Conservation (phyloP, 2,113 vertebrate species). For the Maccullochella peelii region DNA sequence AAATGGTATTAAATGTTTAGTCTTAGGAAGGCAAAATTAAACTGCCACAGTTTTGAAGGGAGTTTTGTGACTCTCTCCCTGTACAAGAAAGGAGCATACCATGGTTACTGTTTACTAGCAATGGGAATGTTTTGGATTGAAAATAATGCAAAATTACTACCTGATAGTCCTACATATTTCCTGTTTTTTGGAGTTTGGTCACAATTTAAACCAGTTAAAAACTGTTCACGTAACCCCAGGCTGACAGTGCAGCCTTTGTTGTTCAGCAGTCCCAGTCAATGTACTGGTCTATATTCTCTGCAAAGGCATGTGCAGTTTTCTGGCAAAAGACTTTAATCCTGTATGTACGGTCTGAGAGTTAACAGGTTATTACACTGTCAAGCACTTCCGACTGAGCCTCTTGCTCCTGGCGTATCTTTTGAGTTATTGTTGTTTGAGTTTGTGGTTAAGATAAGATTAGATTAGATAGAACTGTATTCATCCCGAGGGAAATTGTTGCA, state of each 20-base stretch:
- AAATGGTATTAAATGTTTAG: background rate
- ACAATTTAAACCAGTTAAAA: background rate
- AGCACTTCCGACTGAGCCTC: too few species aligned
- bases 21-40: background rate
- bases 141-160: background rate
- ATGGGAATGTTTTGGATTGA: background rate
- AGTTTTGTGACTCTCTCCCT: too few species aligned
- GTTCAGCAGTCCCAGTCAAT: too few species aligned
- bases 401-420: too few species aligned
- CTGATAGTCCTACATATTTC: background rate
- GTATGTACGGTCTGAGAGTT: background rate
- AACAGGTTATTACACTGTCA: background rate
- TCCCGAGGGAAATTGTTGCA: too few species aligned
- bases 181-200: background rate
- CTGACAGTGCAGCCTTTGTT: background rate
- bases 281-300: background rate
- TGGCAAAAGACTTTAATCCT: background rate
- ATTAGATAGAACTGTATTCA: too few species aligned
- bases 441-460: too few species aligned
- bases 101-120: too few species aligned
- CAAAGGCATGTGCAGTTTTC: background rate
- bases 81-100: too few species aligned
- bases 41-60: background rate
- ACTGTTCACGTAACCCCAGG: background rate
- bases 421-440: too few species aligned